A percentile compares a stretch with the other conserved stretches of the same genome.
These are phyloP conservation scores for Machimus atricapillus DNA, from an alignment of 2,888 invertebrate species.

Conservation along the genomic window DNA sequence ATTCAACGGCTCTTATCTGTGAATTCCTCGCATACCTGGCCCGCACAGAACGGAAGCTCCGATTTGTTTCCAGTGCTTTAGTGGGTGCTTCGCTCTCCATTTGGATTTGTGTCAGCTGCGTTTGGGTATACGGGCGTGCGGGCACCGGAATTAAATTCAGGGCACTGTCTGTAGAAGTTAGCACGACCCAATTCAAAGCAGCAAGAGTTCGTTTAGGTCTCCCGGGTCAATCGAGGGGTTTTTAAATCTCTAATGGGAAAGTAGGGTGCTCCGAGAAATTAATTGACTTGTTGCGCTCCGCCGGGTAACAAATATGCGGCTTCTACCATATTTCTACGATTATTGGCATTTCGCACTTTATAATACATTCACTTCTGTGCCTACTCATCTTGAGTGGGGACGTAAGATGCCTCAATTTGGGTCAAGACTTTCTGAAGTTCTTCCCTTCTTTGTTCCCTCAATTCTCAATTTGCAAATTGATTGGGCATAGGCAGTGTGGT, in stretches of 20 bases:
- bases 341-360: not conserved
- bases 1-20: not conserved
- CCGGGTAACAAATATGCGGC: not conserved
- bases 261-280: not conserved
- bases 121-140: not conserved
- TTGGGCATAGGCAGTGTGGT: not conserved
- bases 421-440: not conserved
- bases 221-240: not conserved
- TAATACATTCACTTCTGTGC: not conserved
- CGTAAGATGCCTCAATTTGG: not conserved
- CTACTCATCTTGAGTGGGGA: not conserved
- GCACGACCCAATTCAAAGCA: not conserved
- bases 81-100: slow-evolving; percentile 1
- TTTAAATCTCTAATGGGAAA: not conserved
- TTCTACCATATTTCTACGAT: not conserved
- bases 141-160: not conserved
- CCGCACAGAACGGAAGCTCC: slow-evolving; percentile 8
- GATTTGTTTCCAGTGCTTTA: not conserved
- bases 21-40: not conserved
- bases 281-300: slow-evolving; percentile 13
- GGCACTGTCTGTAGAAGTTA: not conserved
- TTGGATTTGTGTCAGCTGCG: not conserved
- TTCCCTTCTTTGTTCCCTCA: not conserved
- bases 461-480: not conserved
- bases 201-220: not conserved